phyloP scores from a whole-genome alignment of 2,797 vertebrate genomes.

The Rhadinocentrus ornatus region DNA sequence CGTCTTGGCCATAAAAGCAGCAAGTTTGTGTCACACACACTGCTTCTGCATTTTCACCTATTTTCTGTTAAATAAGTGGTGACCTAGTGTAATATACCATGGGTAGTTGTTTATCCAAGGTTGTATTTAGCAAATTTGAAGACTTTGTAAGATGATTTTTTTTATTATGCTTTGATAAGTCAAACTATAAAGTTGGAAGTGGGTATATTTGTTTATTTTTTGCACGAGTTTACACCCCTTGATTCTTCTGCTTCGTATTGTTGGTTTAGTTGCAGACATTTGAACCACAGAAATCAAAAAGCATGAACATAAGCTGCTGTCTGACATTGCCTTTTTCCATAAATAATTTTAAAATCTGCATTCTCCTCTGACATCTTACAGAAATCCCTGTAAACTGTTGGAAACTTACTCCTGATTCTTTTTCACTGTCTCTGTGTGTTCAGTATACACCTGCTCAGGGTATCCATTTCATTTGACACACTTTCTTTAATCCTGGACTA shows the following conservation, averaged over 20 bases:
- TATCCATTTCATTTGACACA: conserved; percentile 39
- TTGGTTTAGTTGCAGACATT: conserved; percentile 9
- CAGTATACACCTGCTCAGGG: conserved; percentile 26
- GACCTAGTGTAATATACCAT: not conserved
- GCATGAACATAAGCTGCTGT: conserved; percentile 23
- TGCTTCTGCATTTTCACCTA: no score
- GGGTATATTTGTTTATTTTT: not conserved
- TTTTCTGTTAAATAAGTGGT: not conserved
- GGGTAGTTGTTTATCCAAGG: not conserved
- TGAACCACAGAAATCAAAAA: conserved; percentile 42
- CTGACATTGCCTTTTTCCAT: conserved; percentile 45
- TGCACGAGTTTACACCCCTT: not conserved
- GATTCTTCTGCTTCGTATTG: conserved; percentile 13
- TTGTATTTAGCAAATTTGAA: not conserved
- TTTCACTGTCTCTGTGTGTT: conserved; percentile 28
- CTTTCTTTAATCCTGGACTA: conserved; percentile 31
- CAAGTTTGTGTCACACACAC: no score
- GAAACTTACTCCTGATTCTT: conserved; percentile 41
- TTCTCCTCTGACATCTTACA: not conserved
- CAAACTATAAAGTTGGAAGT: not conserved
- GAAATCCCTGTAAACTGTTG: not conserved
- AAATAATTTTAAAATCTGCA: conserved; percentile 33
- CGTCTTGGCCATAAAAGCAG: no score
- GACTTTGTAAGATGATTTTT: not conserved
- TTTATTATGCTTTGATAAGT: not conserved